A percentile compares a stretch with the other conserved stretches of the same genome.
phyloP scores from a whole-genome alignment of 2,888 invertebrate species.

The Exocentrus adspersus region DNA sequence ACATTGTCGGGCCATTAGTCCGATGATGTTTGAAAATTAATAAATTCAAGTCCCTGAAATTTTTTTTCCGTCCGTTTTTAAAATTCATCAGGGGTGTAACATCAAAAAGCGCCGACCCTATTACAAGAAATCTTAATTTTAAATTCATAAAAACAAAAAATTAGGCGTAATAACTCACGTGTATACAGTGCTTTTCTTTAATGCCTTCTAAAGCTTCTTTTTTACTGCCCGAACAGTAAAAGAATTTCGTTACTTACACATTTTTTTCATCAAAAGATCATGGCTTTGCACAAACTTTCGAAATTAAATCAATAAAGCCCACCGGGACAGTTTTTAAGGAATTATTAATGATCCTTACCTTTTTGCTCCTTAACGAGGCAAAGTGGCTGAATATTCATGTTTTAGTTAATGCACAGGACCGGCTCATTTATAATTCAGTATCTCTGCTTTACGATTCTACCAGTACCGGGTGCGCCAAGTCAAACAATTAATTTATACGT shows the following conservation, averaged over 20 bases:
- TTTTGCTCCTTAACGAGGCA: constrained; percentile 10
- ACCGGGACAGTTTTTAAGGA: constrained; percentile 24
- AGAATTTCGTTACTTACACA: constrained; percentile 21
- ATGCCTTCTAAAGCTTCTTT: constrained; percentile 27
- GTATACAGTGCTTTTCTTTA: no score
- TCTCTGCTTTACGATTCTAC: neutral
- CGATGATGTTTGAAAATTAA: constrained; percentile 5
- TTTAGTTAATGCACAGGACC: neutral
- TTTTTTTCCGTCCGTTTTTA: constrained; percentile 17
- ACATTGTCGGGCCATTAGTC: constrained; percentile 9
- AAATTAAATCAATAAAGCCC: constrained; percentile 30
- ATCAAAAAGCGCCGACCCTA: constrained; percentile 25
- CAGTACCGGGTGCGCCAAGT: no score
- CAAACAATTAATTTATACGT: no score
- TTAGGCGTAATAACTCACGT: constrained; percentile 9
- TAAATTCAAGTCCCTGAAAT: constrained; percentile 4
- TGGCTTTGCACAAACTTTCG: constrained; percentile 25
- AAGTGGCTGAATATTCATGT: constrained; percentile 23
- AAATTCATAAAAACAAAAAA: constrained; percentile 33
- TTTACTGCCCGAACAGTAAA: constrained; percentile 25
- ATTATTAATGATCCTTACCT: constrained; percentile 30
- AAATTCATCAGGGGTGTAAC: constrained; percentile 27
- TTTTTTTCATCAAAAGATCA: constrained; percentile 23
- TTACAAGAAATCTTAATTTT: constrained; percentile 25
- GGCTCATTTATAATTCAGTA: neutral